Conservation (phyloP, 2,888 invertebrate genomes). For the Polydrusus cervinus region DNA sequence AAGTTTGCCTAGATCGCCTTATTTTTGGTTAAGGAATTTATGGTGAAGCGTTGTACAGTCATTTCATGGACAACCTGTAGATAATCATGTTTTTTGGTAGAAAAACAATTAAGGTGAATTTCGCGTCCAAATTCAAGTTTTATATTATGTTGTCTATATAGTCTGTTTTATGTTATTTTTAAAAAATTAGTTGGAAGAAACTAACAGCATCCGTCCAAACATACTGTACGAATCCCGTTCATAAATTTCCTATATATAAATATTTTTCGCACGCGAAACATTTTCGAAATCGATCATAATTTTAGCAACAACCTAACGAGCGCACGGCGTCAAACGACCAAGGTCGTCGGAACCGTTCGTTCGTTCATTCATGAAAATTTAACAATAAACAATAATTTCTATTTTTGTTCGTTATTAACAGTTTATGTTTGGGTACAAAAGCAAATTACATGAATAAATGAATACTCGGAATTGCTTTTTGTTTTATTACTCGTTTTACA, state of each 20-base stretch:
- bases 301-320: constrained; percentile 30
- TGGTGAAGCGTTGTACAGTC: too few relatives aligned
- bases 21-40: too few relatives aligned
- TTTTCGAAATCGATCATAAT: constrained; percentile 17
- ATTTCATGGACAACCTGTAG: too few relatives aligned
- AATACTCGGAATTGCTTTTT: constrained; percentile 15
- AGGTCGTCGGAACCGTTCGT: constrained; percentile 40
- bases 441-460: constrained; percentile 14
- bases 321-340: constrained; percentile 23
- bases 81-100: too few relatives aligned
- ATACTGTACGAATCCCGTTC: too few relatives aligned
- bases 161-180: too few relatives aligned
- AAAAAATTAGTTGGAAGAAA: too few relatives aligned
- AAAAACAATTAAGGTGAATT: too few relatives aligned
- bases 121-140: too few relatives aligned
- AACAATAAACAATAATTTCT: constrained; percentile 49
- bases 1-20: too few relatives aligned
- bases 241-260: constrained; percentile 5
- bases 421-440: constrained; percentile 19
- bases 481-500: background rate
- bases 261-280: constrained; percentile 14
- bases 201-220: too few relatives aligned
- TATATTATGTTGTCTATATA: too few relatives aligned
- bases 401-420: constrained; percentile 40
- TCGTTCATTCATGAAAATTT: constrained; percentile 48